These are phyloP conservation scores for Prosapia bicincta DNA, from an alignment of 2,888 invertebrate species.

Conservation along the genomic window DNA sequence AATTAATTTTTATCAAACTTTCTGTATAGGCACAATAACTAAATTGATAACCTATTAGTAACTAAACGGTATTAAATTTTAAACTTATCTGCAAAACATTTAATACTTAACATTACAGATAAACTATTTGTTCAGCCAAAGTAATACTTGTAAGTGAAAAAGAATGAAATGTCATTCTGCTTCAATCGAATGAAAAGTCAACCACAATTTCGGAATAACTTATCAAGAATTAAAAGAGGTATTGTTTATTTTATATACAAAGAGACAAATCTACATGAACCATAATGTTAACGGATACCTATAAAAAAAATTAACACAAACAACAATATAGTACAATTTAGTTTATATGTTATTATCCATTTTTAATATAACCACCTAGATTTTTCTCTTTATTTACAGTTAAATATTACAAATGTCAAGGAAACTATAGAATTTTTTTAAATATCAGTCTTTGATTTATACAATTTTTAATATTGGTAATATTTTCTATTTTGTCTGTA, in stretches of 20 bases:
- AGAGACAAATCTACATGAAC: constrained; percentile 17
- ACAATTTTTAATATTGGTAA: background rate
- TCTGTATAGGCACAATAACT: no score
- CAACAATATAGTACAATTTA: constrained; percentile 17
- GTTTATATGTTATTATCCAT: constrained; percentile 17
- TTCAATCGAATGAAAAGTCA: background rate
- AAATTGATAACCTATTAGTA: no score
- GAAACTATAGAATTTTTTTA: constrained; percentile 8
- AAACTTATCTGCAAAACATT: no score
- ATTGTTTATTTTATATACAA: constrained; percentile 22
- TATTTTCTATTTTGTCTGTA: background rate
- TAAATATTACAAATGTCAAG: constrained; percentile 9
- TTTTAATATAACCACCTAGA: constrained; percentile 7
- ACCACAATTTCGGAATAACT: background rate
- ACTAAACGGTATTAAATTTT: no score
- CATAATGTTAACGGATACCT: constrained; percentile 9
- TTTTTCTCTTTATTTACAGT: constrained; percentile 8
- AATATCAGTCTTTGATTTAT: constrained; percentile 20
- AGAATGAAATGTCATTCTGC: no score
- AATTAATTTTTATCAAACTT: no score
- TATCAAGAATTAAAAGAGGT: background rate
- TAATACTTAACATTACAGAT: no score
- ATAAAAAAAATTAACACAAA: constrained; percentile 10
- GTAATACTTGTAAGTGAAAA: no score
- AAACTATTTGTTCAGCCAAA: no score